phyloP scores from a whole-genome alignment of 2,113 vertebrate species.

The Mesoclemmys tuberculata region DNA sequence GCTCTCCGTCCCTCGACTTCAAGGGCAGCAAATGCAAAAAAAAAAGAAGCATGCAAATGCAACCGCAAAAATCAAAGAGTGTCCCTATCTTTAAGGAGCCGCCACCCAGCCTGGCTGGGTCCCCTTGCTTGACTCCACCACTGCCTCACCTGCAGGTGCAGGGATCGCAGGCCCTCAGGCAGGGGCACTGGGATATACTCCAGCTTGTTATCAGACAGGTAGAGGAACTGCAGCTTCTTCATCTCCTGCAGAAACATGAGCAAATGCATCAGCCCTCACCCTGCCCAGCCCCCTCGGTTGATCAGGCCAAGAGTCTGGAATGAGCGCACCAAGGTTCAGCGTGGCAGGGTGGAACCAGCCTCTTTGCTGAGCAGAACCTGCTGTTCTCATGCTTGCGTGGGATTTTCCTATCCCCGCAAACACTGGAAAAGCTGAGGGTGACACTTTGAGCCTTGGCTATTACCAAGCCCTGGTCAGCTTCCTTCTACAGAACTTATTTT shows the following conservation, averaged over 20 bases:
- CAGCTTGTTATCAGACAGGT: conserved; percentile 84
- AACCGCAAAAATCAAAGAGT: not conserved
- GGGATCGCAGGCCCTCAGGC: conserved; percentile 79
- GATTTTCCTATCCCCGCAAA: not conserved
- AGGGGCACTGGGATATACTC: conserved; percentile 79
- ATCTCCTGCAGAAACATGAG: conserved; percentile 74
- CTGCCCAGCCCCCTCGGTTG: accelerated
- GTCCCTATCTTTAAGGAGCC: not conserved
- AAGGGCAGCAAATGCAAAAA: not conserved
- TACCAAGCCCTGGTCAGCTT: not conserved
- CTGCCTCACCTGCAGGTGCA: conserved; percentile 85
- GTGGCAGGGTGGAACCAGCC: accelerated
- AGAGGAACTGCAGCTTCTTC: conserved; percentile 83
- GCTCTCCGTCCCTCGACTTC: not conserved
- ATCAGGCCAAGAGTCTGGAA: not conserved
- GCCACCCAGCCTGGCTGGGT: not conserved
- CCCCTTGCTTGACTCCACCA: not conserved
- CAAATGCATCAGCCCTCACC: not conserved
- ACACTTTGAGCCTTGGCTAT: not conserved
- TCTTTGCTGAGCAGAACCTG: not conserved
- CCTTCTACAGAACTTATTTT: not conserved
- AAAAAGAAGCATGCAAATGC: not conserved
- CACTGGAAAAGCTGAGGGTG: not conserved
- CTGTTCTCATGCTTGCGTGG: not conserved
- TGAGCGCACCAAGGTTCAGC: not conserved